Base-by-base conservation (phyloP, 1,140 invertebrate genomes). In the Drosophila quadrilineata region DNA sequence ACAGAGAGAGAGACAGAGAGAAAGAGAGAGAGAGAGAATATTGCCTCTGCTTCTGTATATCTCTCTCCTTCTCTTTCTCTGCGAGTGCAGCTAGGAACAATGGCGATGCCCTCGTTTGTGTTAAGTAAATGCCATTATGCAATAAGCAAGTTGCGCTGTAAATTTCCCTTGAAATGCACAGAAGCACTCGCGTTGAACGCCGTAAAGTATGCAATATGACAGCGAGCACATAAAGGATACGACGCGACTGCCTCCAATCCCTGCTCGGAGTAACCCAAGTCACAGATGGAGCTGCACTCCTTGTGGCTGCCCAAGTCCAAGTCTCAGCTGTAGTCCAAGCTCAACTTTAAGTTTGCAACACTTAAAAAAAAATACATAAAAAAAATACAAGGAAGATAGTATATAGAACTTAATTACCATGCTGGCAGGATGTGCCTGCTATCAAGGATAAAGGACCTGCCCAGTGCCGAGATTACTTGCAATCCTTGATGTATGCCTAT, bases 121-220 rank as follows among this genome's bases (percentile, higher is more conserved):
- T 67, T 72, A 80, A 80, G 76, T 82, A 82, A 82, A 82, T 80
- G 76, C 67, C 72, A 80, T 76, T 80, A 82, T 72, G 69, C 71
- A 75, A 68, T 68, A 63, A 75, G 58, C 76, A 82, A 82, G 73
- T 82, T 76, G 64, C 50, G 72, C 59, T 76, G 77, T 82, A 82
- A 82, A 82, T 76, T 75, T 66, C 43, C n/a, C 71, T 82, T 82
- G 63, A 82, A 82, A 75, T 82, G 68, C 69, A 82, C 76, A 69
- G 75, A 82, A 82, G 76, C 76, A 82, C 76, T 82, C 77, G 76
- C 77, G 63, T 54, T 82, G 77, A 82, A 82, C 75, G 76, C 72
- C 77, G 73, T 82, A 82, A 82, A 82, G 63, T 72, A 76, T 72
- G 76, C 72, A 53, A 82, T 72, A 80, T 82, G 76, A 80, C 76